These are phyloP conservation scores for Albula goreensis DNA, from an alignment of 2,113 vertebrate species.

Conservation along the genomic window DNA sequence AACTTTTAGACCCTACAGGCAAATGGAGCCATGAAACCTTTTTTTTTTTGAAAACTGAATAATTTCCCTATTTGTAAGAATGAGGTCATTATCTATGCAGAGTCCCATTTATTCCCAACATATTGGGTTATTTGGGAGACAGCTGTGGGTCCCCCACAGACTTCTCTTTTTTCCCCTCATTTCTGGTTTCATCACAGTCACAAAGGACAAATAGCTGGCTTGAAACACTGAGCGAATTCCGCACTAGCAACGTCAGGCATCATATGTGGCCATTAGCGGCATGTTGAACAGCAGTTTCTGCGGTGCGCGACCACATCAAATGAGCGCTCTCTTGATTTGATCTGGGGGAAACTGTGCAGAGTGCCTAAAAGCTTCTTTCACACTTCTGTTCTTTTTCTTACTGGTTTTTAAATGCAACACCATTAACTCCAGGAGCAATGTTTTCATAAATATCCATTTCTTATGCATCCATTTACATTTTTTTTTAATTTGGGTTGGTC, in stretches of 20 bases:
- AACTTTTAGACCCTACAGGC: constrained; percentile 7
- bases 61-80: constrained; percentile 23
- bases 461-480: background rate
- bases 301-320: constrained; percentile 15
- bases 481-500: background rate
- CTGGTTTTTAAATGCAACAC: background rate
- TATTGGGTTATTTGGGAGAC: constrained; percentile 4
- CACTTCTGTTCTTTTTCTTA: constrained; percentile 1
- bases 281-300: background rate
- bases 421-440: background rate
- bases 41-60: constrained; percentile 14
- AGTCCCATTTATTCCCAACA: background rate
- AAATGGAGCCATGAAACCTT: background rate
- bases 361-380: background rate
- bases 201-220: constrained; percentile 7
- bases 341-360: background rate
- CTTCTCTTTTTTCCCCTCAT: background rate
- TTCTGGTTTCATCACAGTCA: constrained; percentile 7
- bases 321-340: constrained; percentile 21
- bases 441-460: background rate
- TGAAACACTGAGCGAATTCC: constrained; percentile 5
- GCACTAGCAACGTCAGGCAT: background rate
- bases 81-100: constrained; percentile 17
- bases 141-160: constrained; percentile 16
- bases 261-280: background rate